Evolutionary conservation across 2,797 vertebrate genomes (phyloP).

Genomic region (Hozukius guyotensis): DNA sequence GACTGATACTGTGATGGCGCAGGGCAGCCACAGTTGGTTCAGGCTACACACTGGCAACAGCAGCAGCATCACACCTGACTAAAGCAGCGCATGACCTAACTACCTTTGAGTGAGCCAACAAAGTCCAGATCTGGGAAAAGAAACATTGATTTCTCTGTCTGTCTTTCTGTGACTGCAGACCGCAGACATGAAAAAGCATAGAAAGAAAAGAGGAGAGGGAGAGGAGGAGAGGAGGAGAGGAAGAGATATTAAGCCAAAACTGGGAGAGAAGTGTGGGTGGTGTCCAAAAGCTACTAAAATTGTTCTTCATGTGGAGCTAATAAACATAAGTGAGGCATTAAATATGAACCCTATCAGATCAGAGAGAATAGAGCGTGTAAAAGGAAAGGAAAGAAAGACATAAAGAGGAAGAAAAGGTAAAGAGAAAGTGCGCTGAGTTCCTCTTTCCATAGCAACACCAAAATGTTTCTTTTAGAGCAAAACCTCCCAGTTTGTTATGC

Average conservation of each 20-base stretch:
- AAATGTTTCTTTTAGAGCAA: slow-evolving; percentile 27
- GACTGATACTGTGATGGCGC: slow-evolving; percentile 12
- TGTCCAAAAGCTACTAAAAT: slow-evolving; percentile 70
- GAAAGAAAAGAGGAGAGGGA: slow-evolving; percentile 14
- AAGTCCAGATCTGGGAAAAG: slow-evolving; percentile 21
- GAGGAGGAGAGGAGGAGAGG: slow-evolving; percentile 16
- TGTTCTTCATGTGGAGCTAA: slow-evolving; percentile 72
- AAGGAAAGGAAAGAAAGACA: slow-evolving; percentile 11
- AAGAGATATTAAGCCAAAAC: slow-evolving; percentile 51
- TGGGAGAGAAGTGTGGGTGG: slow-evolving; percentile 41
- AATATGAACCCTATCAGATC: slow-evolving; percentile 60
- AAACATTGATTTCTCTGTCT: slow-evolving; percentile 26
- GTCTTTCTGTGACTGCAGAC: slow-evolving; percentile 1
- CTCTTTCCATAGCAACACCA: slow-evolving; percentile 43
- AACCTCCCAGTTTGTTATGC: not conserved
- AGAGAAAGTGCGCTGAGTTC: slow-evolving; percentile 6
- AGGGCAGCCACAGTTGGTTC: slow-evolving; percentile 3
- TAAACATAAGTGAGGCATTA: slow-evolving; percentile 68
- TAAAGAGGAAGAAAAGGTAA: slow-evolving; percentile 6
- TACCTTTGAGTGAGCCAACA: slow-evolving; percentile 9
- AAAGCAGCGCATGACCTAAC: slow-evolving; percentile 27
- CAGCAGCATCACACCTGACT: slow-evolving; percentile 42
- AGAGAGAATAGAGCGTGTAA: slow-evolving; percentile 22
- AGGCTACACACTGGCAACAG: slow-evolving; percentile 35
- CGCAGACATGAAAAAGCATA: slow-evolving; percentile 18